Conservation (phyloP, 2,113 vertebrate genomes). For the Suncus etruscus region DNA sequence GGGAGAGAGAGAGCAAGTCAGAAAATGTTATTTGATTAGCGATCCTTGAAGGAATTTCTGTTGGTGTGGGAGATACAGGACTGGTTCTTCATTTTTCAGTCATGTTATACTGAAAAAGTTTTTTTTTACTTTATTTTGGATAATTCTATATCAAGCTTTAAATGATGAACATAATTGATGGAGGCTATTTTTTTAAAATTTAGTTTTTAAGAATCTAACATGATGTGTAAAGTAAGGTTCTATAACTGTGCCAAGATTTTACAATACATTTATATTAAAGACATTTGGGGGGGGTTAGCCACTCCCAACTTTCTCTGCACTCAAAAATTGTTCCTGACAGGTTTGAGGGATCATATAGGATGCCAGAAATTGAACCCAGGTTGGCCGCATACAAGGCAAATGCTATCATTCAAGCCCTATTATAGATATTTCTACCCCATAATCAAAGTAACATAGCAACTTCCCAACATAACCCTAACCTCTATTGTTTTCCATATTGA, state of each 20-base stretch:
- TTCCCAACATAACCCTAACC: background rate
- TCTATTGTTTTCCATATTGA: background rate
- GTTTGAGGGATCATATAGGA: too few species aligned
- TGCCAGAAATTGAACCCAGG: too few species aligned
- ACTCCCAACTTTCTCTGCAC: too few species aligned
- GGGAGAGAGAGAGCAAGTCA: background rate
- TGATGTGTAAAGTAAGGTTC: conserved; percentile 40
- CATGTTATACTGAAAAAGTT: background rate
- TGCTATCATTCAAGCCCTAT: too few species aligned
- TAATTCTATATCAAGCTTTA: conserved; percentile 46
- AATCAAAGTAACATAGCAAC: background rate
- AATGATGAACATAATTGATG: conserved; percentile 7
- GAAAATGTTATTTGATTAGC: background rate
- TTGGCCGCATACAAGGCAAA: too few species aligned
- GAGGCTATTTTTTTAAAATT: conserved; percentile 32
- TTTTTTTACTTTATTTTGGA: conserved; percentile 39
- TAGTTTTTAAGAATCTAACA: background rate
- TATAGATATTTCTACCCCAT: background rate
- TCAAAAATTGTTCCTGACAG: too few species aligned
- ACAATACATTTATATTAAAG: conserved; percentile 23
- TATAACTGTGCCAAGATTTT: background rate
- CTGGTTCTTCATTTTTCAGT: conserved; percentile 43
- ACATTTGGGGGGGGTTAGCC: background rate
- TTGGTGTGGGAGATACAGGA: background rate
- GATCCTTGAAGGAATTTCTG: conserved; percentile 20